These are phyloP conservation scores for Lochmaea crataegi DNA, from an alignment of 2,888 invertebrate species.

Conservation along the genomic window DNA sequence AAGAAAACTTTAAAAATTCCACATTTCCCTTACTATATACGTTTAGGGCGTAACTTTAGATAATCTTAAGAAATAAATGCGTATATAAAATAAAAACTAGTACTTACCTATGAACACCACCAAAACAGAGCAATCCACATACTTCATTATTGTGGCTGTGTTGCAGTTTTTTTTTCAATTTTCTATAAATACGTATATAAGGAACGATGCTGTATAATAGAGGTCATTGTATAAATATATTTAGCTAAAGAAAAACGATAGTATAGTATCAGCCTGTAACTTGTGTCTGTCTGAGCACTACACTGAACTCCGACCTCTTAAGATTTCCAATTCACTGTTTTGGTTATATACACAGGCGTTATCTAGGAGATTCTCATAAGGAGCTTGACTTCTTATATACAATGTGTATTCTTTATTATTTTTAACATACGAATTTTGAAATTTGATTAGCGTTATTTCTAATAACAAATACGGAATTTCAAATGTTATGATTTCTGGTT, in stretches of 20 bases:
- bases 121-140: slow-evolving; percentile 14
- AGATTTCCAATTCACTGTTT: slow-evolving; percentile 10
- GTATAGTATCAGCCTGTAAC: slow-evolving; percentile 1
- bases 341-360: slow-evolving; percentile 5
- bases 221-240: slow-evolving; percentile 14
- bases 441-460: too few species aligned
- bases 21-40: too few species aligned
- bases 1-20: too few species aligned
- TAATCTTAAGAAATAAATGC: slow-evolving; percentile 59
- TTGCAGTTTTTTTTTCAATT: not conserved
- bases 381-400: not conserved
- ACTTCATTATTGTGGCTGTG: slow-evolving; percentile 8
- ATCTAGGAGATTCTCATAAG: not conserved
- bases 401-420: not conserved
- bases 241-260: slow-evolving; percentile 7
- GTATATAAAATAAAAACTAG: too few species aligned
- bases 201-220: not conserved
- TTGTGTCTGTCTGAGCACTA: slow-evolving; percentile 10
- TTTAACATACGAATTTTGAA: too few species aligned
- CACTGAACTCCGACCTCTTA: slow-evolving; percentile 12
- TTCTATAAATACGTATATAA: not conserved
- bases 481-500: too few species aligned
- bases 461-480: too few species aligned
- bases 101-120: slow-evolving; percentile 60
- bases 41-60: too few species aligned